Base-by-base conservation (phyloP, 2,797 vertebrate species). In the Capromys pilorides region DNA sequence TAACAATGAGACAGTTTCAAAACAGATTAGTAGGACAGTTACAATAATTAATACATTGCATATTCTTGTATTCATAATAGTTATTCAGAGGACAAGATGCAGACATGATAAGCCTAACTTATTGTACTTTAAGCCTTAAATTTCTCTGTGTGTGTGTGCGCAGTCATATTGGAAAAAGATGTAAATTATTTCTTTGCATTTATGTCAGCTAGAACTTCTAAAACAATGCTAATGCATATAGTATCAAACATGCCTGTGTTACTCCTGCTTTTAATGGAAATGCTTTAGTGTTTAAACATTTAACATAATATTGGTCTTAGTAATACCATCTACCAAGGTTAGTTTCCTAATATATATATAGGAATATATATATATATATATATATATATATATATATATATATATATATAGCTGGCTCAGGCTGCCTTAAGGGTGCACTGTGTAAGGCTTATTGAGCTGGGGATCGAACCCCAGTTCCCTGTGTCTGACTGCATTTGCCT, bases 121-220 rank as follows among this genome's bases (percentile, higher is more conserved):
- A 69, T 51, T 95, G 81, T 80, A 64, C 61, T 90, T 93, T 77
- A 69, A 54, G 54, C 94, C 84, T 78, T 94, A 61, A 89, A 94
- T 87, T 93, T 89, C 49, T 51, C 51, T 13, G 9, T 88, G 0
- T 90, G 57, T 75, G 62, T 75, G 45, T 80, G 78, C 28, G 78
- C 28, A 86, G 36, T 94, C 41, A 80, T 89, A 41, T 28, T 66
- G 86, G 54, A 88, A 82, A 95, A 95, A 80, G 16, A 64, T 92
- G 67, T 83, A 62, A 86, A 36, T 88, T 59, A 92, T 88, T 95
- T 66, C 62, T 79, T 96, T 85, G 54, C 19, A 4, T 95, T 45
- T 90, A 51, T 66, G 14, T 78, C 82, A 90, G 33, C 86, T 59
- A 94, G 79, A 84, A 51, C 45, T 45, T 90, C 67, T 95, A 66